Evolutionary conservation across 2,797 vertebrate species (phyloP).

Genomic region (Leuciscus waleckii): DNA sequence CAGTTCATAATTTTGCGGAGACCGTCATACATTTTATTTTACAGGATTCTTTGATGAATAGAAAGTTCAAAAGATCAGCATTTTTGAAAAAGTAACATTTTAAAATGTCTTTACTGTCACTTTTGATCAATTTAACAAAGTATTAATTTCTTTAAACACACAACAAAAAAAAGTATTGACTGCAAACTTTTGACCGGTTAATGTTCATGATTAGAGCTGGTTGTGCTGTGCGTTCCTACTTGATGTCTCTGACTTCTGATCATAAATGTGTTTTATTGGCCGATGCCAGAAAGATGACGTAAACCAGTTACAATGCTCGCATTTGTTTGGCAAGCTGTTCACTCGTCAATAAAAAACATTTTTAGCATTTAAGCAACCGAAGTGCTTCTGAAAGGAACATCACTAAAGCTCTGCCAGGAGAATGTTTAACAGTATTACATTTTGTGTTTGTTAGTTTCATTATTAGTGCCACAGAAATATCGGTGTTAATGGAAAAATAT

Average conservation of each 20-base stretch:
- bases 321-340: not conserved
- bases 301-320: not conserved
- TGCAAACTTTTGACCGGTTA: not conserved
- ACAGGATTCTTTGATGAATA: not conserved
- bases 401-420: constrained; percentile 7
- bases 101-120: not conserved
- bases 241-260: not conserved
- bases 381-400: not conserved
- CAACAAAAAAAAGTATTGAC: not conserved
- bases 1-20: not conserved
- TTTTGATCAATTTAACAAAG: not conserved
- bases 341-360: no score
- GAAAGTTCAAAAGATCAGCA: not conserved
- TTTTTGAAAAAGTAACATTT: not conserved
- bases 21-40: not conserved
- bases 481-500: not conserved
- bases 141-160: not conserved
- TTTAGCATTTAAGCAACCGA: no score
- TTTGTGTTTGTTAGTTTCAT: not conserved
- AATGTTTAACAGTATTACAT: not conserved
- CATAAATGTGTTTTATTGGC: not conserved
- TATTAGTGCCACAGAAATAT: constrained; percentile 1
- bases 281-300: not conserved
- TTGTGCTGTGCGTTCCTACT: not conserved
- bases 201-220: not conserved